phyloP scores from a whole-genome alignment of 2,888 invertebrate species.

The Cataglyphis livida region DNA sequence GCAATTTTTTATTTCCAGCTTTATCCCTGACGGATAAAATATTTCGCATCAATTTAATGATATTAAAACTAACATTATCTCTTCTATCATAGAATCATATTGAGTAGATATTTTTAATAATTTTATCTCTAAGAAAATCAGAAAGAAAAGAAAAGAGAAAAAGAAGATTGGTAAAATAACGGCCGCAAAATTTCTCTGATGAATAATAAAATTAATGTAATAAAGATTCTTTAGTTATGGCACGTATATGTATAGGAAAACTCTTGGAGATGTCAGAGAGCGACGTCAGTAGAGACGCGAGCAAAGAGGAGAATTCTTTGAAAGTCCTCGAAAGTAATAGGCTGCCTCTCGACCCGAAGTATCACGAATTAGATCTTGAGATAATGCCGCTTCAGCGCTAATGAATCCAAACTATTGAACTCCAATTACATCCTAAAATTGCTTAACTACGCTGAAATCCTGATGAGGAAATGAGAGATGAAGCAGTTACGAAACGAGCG shows the following conservation, averaged over 20 bases:
- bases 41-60: background rate
- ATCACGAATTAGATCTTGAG: conserved; percentile 81
- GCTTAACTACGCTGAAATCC: conserved; percentile 69
- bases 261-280: conserved; percentile 43
- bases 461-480: conserved; percentile 46
- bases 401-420: conserved; percentile 83
- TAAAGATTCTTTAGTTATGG: conserved; percentile 26
- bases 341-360: conserved; percentile 71
- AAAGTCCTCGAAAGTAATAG: conserved; percentile 79
- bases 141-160: background rate
- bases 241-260: conserved; percentile 38
- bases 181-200: background rate
- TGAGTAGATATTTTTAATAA: background rate
- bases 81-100: background rate
- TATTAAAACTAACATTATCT: background rate
- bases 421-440: conserved; percentile 78
- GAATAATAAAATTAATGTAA: background rate
- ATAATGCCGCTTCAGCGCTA: conserved; percentile 80
- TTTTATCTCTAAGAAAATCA: background rate
- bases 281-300: conserved; percentile 50
- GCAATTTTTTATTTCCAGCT: background rate
- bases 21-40: background rate
- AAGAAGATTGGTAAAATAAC: background rate
- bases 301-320: conserved; percentile 73
- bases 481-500: conserved; percentile 49